Conservation (phyloP, 2,113 vertebrate species). For the Thalassarche chlororhynchos region DNA sequence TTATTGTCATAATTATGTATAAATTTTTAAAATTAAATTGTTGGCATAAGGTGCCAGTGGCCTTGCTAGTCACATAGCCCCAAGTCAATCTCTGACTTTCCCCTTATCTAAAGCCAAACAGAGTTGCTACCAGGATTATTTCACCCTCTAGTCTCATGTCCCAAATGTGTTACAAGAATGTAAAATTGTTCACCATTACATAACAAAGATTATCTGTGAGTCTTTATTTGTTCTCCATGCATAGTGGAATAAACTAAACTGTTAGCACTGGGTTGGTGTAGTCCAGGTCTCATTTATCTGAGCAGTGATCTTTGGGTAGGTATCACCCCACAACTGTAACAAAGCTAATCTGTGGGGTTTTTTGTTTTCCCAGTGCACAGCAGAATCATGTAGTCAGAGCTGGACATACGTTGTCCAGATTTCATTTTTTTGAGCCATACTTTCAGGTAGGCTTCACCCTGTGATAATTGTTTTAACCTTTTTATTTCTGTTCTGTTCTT, state of each 20-base stretch:
- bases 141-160: neutral
- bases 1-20: neutral
- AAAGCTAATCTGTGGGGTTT: neutral
- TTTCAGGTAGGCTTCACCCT: neutral
- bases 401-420: neutral
- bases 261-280: fast-evolving
- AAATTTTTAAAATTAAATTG: neutral
- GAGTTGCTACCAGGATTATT: neutral
- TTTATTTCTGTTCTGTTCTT: neutral
- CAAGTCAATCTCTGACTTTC: neutral
- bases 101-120: neutral
- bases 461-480: neutral
- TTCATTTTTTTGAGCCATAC: neutral
- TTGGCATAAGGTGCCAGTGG: neutral
- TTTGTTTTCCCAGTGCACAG: neutral
- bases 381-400: neutral
- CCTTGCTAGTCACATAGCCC: neutral
- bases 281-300: neutral
- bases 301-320: neutral
- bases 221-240: neutral
- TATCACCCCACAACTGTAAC: neutral
- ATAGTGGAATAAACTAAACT: neutral
- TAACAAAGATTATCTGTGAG: neutral
- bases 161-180: neutral
- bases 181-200: neutral